These are phyloP conservation scores for Habropoda laboriosa DNA, from an alignment of 1,140 invertebrate species.

Conservation along the genomic window DNA sequence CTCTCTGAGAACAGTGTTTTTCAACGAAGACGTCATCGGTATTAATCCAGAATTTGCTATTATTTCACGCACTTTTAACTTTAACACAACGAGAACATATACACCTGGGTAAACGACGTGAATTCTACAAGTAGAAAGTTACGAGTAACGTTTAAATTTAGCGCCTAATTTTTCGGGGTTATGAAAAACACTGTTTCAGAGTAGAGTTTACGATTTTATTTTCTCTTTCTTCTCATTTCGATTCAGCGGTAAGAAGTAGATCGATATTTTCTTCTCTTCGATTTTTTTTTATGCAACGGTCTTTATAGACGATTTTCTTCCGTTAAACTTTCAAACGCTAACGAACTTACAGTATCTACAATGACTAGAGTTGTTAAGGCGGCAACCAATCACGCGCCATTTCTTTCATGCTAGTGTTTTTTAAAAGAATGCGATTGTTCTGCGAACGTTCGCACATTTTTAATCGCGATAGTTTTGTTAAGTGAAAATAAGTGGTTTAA, in stretches of 20 bases:
- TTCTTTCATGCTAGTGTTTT: neutral
- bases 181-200: slow-evolving; percentile 8
- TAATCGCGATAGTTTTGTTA: neutral
- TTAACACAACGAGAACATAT: neutral
- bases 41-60: neutral
- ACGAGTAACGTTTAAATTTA: neutral
- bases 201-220: neutral
- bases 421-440: neutral
- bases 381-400: neutral
- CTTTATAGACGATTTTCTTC: neutral
- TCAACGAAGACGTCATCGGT: neutral
- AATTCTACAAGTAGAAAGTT: slow-evolving; percentile 1
- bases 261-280: neutral
- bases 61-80: neutral
- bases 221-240: neutral
- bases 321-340: neutral
- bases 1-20: neutral
- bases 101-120: neutral
- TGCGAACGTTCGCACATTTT: neutral
- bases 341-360: slow-evolving; percentile 17
- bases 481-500: neutral
- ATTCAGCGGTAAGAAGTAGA: neutral
- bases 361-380: slow-evolving; percentile 13
- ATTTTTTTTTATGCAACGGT: neutral
- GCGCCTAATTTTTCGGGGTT: no score